Percentiles rank a stretch among this genome's conserved stretches.
Conservation (phyloP, 92 coral and sea anemone genomes). For the Parazoanthus darwini region DNA sequence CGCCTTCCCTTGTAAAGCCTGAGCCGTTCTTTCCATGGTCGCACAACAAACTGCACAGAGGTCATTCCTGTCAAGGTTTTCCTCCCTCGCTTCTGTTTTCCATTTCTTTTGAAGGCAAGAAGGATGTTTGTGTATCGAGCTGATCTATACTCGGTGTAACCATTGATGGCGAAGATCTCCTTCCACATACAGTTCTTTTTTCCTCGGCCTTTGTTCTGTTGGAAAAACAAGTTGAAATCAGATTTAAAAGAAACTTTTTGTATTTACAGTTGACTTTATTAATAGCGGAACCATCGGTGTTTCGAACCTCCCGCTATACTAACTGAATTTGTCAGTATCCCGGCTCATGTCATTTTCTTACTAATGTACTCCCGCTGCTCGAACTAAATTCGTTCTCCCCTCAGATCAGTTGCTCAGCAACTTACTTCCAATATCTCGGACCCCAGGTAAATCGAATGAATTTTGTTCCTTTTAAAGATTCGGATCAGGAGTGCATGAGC, state of each 20-base stretch:
- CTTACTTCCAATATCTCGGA: too few species aligned
- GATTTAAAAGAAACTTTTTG: not conserved
- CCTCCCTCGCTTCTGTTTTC: slow-evolving; percentile 63
- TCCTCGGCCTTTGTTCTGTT: slow-evolving; percentile 59
- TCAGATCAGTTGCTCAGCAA: too few species aligned
- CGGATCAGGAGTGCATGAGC: too few species aligned
- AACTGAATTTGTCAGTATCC: too few species aligned
- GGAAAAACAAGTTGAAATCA: not conserved
- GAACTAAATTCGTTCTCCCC: too few species aligned
- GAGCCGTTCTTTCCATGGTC: slow-evolving; percentile 62
- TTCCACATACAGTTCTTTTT: slow-evolving; percentile 77
- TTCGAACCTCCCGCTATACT: too few species aligned
- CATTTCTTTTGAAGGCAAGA: slow-evolving; percentile 83
- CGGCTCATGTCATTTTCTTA: too few species aligned
- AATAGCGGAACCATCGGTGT: too few species aligned
- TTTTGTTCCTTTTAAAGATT: too few species aligned
- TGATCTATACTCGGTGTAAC: slow-evolving; percentile 85
- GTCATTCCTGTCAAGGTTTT: slow-evolving; percentile 60
- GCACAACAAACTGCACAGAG: slow-evolving; percentile 89
- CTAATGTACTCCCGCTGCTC: too few species aligned
- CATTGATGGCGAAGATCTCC: slow-evolving; percentile 83
- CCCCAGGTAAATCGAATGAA: too few species aligned
- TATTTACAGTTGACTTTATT: not conserved
- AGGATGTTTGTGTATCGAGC: slow-evolving; percentile 62
- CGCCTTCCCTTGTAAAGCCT: slow-evolving; percentile 69